These are phyloP conservation scores for Pycnonotus jocosus DNA, from an alignment of 2,113 vertebrate genomes.

Conservation along the genomic window DNA sequence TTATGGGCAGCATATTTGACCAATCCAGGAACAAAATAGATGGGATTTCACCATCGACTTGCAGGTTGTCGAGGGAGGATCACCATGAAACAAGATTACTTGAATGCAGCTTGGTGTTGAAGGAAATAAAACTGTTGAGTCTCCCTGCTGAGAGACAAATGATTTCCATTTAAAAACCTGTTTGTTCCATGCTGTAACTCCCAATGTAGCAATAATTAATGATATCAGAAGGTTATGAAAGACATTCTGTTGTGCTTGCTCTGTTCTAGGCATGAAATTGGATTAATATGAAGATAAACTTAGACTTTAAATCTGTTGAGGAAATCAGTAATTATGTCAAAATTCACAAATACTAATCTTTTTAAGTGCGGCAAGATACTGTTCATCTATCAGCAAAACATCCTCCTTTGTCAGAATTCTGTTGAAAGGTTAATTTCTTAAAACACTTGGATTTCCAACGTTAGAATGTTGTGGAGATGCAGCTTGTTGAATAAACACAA, in stretches of 20 bases:
- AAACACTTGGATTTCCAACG: not conserved
- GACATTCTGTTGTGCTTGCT: conserved; percentile 67
- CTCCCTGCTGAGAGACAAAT: conserved; percentile 80
- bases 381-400: not conserved
- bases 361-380: conserved; percentile 6
- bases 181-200: conserved; percentile 73
- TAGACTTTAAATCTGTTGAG: conserved; percentile 63
- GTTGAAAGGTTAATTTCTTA: not conserved
- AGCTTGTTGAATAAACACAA: not conserved
- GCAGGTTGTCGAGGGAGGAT: conserved; percentile 47
- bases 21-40: conserved; percentile 46
- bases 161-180: conserved; percentile 79
- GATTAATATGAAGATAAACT: conserved; percentile 75
- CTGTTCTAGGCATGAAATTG: conserved; percentile 74
- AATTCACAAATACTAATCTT: conserved; percentile 52
- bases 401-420: not conserved
- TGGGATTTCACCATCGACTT: conserved; percentile 48
- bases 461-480: not conserved
- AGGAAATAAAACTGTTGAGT: conserved; percentile 67
- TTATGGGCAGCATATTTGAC: conserved; percentile 61
- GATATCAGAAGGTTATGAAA: conserved; percentile 73
- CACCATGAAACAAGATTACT: conserved; percentile 52
- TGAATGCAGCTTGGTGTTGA: conserved; percentile 38
- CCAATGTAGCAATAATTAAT: conserved; percentile 80
- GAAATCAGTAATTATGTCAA: conserved; percentile 69